Evolutionary conservation across 2,113 vertebrate genomes (phyloP), one percentile per base, ranked within the genome.

Genomic region (Apteryx mantelli): DNA sequence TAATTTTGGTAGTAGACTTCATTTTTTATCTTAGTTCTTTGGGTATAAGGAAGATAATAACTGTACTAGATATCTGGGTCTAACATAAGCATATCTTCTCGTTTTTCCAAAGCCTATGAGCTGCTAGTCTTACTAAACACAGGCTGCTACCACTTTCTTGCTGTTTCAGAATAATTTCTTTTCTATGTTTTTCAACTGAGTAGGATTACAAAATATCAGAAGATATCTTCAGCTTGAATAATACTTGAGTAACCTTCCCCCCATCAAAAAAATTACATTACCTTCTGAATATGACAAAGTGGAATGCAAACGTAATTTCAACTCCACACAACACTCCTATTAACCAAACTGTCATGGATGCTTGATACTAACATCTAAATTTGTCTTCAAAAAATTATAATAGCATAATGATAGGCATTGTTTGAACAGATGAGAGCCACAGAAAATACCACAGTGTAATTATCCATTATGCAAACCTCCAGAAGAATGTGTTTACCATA

Each of bases 331-430:
- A 77, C 30, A 58, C 11, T n/a, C 19, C 52, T 86, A 81, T 38
- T 89, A 89, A 89, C 25, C 16, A 56, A 92, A 81, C 36, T n/a
- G 46, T 71, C 77, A 94, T 3, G 3, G 28, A 77, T 38, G 55
- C 19, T 92, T 36, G 18, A 52, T 69, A 76, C 0, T 19, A 92
- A 88, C 26, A 79, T 79, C 34, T 64, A 90, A 93, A 76, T 83
- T 66, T 88, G 6, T 69, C 82, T 79, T 88, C 80, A 96, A 91
- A 96, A 82, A 76, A 88, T 93, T 82, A 86, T 73, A 96, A 86
- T 73, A 82, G 6, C 19, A 73, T 77, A 77, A 73, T 20, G 38
- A 88, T 82, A 96, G 92, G 60, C 52, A 92, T 69, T 92, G 63
- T 80, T 79, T 82, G 76, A 96, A 91, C n/a, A 93, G 86, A 55